Conservation (phyloP, 2,888 invertebrate genomes). For the Ecdyonurus torrentis region DNA sequence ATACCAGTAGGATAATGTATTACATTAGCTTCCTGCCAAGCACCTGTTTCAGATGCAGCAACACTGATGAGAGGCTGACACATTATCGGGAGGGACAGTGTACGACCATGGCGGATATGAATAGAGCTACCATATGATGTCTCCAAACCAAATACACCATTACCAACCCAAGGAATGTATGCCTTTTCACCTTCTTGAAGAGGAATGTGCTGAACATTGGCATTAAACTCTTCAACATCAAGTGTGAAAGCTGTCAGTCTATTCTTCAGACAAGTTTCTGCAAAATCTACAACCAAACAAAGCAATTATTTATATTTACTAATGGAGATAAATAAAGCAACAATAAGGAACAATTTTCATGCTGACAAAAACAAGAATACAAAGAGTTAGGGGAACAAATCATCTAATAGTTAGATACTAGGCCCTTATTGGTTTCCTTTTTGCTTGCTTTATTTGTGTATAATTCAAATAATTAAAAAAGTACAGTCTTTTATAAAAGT, state of each 20-base stretch:
- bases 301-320: not conserved
- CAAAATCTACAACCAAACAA: conserved; percentile 23
- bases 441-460: not conserved
- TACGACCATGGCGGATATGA: conserved; percentile 48
- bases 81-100: conserved; percentile 43
- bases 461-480: not conserved
- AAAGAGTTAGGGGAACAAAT: no score
- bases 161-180: conserved; percentile 57
- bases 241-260: conserved; percentile 41
- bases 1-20: conserved; percentile 41
- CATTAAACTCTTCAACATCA: conserved; percentile 46
- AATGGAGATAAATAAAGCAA: not conserved
- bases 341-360: not conserved
- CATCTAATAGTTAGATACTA: no score
- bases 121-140: conserved; percentile 43
- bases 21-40: conserved; percentile 46
- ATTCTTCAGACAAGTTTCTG: conserved; percentile 48
- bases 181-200: conserved; percentile 35
- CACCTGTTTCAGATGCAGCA: conserved; percentile 31
- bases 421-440: no score
- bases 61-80: conserved; percentile 45
- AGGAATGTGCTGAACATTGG: conserved; percentile 42
- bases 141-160: conserved; percentile 51
- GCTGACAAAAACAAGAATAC: not conserved
- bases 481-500: no score